Evolutionary conservation across 2,797 vertebrate species (phyloP), one percentile per base, ranked within the genome.

Genomic region (Mormyrus hasselquistii): DNA sequence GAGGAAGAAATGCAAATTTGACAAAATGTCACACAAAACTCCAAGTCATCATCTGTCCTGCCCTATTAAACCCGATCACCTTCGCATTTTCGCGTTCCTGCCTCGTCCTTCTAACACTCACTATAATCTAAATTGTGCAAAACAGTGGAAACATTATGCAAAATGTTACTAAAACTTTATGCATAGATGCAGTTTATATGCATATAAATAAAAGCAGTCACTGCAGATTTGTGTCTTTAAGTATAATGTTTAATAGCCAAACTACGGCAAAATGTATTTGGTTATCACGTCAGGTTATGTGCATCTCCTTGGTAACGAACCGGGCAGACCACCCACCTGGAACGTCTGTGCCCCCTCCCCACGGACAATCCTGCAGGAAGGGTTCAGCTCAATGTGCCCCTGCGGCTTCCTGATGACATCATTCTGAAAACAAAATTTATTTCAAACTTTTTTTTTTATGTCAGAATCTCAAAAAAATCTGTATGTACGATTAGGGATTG

Each of bases 351-450:
- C 96, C 89, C 96, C 98, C 91, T 99, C 98, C 88, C 97, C 97
- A 44, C 97, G 96, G 9, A 97, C 91, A 82, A 99, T 98, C 25
- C 97, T 95, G 92, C 98, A 99, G 0, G 92, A 97, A 0, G 98
- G 97, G 94, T 97, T 98, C 90, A 99, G 96, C 92, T 99, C 97
- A 91, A 98, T 96, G 94, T 97, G 97, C 87, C 98, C 98, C 92
- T 98, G 97, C 88, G 98, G 98, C 92, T 98, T 98, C 93, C 94
- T 95, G 94, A 99, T 98, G 91, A 99, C 96, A 0, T 99, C 98
- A 83, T 96, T 98, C 98, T 99, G 92, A 88, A 91, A 90, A 91
- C 89, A 91, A 44, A 57, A 25, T 7, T 38, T 29, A 25, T 47
- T 34, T 62, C 69, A 19, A 4, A 19, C 34, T 41, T 38, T 76